A percentile compares a stretch with the other conserved stretches of the same genome.
phyloP scores from a whole-genome alignment of 2,888 invertebrate genomes.

The Ophioninae sp. region DNA sequence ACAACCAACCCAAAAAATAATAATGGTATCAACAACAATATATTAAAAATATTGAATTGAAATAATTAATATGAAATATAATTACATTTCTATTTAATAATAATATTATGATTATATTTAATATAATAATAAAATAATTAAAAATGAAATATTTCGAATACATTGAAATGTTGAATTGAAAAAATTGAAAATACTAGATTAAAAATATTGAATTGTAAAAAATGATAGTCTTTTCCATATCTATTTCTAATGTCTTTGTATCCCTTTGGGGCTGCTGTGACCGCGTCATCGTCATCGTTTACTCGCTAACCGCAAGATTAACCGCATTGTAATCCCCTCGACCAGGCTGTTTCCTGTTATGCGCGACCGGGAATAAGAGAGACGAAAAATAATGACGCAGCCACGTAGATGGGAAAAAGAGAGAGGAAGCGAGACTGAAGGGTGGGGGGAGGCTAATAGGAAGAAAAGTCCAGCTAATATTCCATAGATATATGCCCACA shows the following conservation, averaged over 20 bases:
- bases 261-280: conserved; percentile 31
- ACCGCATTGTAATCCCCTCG: conserved; percentile 71
- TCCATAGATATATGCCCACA: conserved; percentile 17
- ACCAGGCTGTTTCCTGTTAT: conserved; percentile 37
- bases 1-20: too few relatives aligned
- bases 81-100: too few relatives aligned
- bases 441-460: background rate
- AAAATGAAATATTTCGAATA: too few relatives aligned
- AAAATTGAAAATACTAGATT: too few relatives aligned
- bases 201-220: background rate
- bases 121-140: too few relatives aligned
- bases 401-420: conserved; percentile 11
- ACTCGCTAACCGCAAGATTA: conserved; percentile 73
- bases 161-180: too few relatives aligned
- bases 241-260: conserved; percentile 11
- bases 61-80: too few relatives aligned
- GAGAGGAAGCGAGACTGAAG: conserved; percentile 12
- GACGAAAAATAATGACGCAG: conserved; percentile 44
- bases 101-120: too few relatives aligned
- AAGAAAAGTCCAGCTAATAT: conserved; percentile 34
- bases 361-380: conserved; percentile 47
- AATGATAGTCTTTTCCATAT: conserved; percentile 30
- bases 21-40: too few relatives aligned
- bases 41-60: too few relatives aligned
- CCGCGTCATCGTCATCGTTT: conserved; percentile 65